Evolutionary conservation across 2,113 vertebrate genomes (phyloP).

Genomic region (Artemisiospiza belli): DNA sequence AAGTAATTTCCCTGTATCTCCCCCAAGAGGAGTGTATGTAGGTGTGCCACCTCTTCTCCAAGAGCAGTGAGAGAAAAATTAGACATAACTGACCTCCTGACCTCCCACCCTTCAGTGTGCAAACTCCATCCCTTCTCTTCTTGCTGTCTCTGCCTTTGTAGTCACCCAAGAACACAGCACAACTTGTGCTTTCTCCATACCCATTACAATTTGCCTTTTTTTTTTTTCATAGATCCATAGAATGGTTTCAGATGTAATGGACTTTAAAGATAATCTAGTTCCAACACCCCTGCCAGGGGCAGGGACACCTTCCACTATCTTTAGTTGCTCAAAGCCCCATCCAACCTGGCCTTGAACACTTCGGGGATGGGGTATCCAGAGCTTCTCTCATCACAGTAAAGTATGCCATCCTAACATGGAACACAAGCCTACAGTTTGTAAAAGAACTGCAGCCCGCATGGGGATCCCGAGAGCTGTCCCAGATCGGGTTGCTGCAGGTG

Average conservation of each 20-base stretch:
- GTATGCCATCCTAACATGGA: not conserved
- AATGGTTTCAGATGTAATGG: not conserved
- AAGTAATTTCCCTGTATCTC: not conserved
- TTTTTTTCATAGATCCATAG: too few relatives aligned
- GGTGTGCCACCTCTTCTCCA: not conserved
- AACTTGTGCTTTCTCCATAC: not conserved
- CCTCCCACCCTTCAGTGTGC: not conserved
- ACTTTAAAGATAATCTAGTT: not conserved
- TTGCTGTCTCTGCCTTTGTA: not conserved
- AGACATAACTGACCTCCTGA: not conserved
- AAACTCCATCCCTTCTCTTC: not conserved
- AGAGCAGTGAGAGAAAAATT: not conserved
- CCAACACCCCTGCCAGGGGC: not conserved
- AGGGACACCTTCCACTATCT: not conserved
- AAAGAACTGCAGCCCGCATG: rapidly evolving
- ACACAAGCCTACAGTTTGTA: not conserved
- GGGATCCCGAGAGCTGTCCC: not conserved
- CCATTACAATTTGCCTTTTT: not conserved
- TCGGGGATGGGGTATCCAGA: not conserved
- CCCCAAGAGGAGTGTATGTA: not conserved
- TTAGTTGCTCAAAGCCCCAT: not conserved
- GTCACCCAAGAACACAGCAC: not conserved
- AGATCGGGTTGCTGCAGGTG: rapidly evolving
- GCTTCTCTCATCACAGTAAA: not conserved
- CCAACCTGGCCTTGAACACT: not conserved